These are phyloP conservation scores for Tupaia tana DNA, from an alignment of 2,113 vertebrate species.

Conservation along the genomic window DNA sequence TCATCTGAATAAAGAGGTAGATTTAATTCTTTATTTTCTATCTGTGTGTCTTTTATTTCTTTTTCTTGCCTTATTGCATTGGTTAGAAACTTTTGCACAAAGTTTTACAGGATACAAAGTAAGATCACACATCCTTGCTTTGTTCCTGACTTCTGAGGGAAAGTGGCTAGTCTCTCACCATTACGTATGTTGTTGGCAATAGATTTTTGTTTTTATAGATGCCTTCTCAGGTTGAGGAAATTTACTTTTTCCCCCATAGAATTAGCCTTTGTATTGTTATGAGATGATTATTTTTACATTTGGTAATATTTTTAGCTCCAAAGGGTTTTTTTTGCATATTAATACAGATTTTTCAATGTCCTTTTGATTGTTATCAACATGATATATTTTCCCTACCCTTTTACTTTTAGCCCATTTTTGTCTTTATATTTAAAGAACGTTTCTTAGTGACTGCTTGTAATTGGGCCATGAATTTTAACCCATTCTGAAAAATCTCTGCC, in stretches of 20 bases:
- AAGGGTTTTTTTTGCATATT: background rate
- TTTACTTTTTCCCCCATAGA: background rate
- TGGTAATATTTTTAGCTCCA: background rate
- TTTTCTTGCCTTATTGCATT: background rate
- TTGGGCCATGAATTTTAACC: background rate
- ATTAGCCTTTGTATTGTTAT: background rate
- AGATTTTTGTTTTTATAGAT: background rate
- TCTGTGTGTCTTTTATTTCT: background rate
- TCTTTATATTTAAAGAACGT: background rate
- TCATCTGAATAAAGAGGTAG: background rate
- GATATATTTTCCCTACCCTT: background rate
- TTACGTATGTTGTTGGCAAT: background rate
- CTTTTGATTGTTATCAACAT: background rate
- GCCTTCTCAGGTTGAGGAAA: background rate
- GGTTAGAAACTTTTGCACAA: background rate
- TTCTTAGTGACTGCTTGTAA: background rate
- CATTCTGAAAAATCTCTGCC: background rate
- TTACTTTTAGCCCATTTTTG: background rate
- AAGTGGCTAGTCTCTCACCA: background rate
- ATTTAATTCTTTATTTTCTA: background rate
- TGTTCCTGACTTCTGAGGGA: background rate
- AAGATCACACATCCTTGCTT: background rate
- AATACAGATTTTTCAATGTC: background rate
- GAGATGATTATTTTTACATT: background rate
- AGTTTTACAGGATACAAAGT: background rate